phyloP scores from a whole-genome alignment of 2,797 vertebrate species.

The Eulemur mongoz region DNA sequence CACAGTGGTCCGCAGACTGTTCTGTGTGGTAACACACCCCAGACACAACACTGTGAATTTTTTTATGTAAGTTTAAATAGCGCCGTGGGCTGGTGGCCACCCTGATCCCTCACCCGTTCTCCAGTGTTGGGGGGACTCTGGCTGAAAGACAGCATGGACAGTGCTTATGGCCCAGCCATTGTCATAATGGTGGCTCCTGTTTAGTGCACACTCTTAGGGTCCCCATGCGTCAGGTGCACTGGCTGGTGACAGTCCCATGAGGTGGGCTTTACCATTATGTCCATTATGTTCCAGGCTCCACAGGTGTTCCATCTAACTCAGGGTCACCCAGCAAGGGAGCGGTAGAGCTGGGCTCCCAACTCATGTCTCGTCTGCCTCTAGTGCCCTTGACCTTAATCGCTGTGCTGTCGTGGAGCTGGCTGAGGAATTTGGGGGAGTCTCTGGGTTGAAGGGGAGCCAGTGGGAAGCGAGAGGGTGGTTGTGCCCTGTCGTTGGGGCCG shows the following conservation, averaged over 20 bases:
- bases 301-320: neutral
- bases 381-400: neutral
- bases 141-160: neutral
- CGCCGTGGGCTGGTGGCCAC: neutral
- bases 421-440: neutral
- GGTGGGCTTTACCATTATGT: neutral
- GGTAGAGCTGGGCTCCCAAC: neutral
- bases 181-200: fast-evolving
- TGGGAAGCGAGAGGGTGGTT: neutral
- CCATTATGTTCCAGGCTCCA: neutral
- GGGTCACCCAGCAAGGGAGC: neutral
- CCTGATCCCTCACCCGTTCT: too few relatives aligned
- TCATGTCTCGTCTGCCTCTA: neutral
- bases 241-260: neutral
- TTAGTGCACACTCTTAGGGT: neutral
- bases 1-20: neutral
- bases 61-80: neutral
- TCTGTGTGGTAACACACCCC: neutral
- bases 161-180: neutral
- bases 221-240: neutral
- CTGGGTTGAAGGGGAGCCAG: neutral
- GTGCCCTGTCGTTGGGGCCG: neutral
- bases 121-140: neutral
- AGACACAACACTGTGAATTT: neutral
- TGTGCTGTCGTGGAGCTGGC: neutral